Evolutionary conservation across 2,113 vertebrate genomes (phyloP).

Genomic region (Platysternon megacephalum): DNA sequence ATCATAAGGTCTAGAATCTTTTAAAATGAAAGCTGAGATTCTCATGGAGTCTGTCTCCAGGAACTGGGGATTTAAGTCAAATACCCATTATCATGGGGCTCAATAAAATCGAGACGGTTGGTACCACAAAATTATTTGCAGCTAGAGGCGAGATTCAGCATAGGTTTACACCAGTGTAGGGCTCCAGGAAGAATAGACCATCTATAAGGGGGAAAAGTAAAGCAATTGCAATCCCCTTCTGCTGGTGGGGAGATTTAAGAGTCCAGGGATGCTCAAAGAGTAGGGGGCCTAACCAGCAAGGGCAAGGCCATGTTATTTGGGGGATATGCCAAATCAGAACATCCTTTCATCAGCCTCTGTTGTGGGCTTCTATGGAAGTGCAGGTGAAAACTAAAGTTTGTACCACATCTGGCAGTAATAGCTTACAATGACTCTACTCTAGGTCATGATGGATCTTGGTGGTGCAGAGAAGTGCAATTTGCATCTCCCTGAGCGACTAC

Average conservation of each 20-base stretch:
- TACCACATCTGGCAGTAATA: background rate
- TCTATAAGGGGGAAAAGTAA: background rate
- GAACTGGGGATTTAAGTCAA: background rate
- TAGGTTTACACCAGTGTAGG: background rate
- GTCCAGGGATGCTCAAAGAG: rapidly evolving
- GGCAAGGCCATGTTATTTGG: rapidly evolving
- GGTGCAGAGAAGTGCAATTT: background rate
- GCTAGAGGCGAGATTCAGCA: rapidly evolving
- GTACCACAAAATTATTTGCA: rapidly evolving
- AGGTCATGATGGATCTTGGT: background rate
- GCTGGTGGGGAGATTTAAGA: background rate
- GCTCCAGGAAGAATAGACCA: background rate
- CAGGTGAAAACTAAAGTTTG: background rate
- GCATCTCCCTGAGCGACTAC: background rate
- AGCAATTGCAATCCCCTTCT: background rate
- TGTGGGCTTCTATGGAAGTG: background rate
- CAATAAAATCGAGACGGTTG: rapidly evolving
- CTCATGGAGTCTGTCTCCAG: background rate
- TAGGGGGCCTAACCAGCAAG: background rate
- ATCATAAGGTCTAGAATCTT: background rate
- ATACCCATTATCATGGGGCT: rapidly evolving
- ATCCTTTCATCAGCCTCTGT: background rate
- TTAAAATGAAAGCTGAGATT: background rate
- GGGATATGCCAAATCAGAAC: background rate
- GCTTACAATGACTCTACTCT: background rate